phyloP scores from a whole-genome alignment of 92 coral and sea anemone species.

The Zoanthus gigantus region DNA sequence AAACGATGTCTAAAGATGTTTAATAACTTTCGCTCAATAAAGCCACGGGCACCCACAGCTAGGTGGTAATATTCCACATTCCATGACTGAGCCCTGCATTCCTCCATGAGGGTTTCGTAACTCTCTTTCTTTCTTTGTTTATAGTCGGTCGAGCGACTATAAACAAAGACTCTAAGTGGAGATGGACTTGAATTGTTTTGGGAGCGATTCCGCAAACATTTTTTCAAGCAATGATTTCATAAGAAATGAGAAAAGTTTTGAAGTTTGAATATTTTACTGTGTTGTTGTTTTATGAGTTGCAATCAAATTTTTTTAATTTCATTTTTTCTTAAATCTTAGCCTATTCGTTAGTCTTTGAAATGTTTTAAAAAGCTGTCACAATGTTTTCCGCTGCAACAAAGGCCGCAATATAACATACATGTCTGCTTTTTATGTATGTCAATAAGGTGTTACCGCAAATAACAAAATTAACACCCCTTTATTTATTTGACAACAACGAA shows the following conservation, averaged over 20 bases:
- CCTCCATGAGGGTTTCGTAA: too few species aligned
- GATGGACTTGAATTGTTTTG: background rate
- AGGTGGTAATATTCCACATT: too few species aligned
- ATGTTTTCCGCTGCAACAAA: background rate
- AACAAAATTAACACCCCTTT: background rate
- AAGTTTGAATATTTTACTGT: background rate
- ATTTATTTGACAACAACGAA: background rate
- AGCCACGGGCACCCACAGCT: too few species aligned
- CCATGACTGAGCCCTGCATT: too few species aligned
- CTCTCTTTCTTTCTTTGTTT: too few species aligned
- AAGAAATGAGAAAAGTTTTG: background rate
- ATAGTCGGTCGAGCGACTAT: background rate
- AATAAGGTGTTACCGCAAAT: background rate
- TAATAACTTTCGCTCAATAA: too few species aligned
- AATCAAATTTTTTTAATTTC: background rate
- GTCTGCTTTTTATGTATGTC: background rate
- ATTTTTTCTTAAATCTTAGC: background rate
- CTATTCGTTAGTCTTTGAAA: background rate
- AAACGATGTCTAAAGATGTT: too few species aligned
- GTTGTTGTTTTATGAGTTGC: background rate
- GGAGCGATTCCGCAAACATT: background rate
- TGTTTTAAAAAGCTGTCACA: background rate
- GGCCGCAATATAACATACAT: background rate
- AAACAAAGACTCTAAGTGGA: background rate
- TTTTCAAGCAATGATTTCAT: background rate